These are phyloP conservation scores for Geococcyx californianus DNA, from an alignment of 2,113 vertebrate species.

Conservation along the genomic window DNA sequence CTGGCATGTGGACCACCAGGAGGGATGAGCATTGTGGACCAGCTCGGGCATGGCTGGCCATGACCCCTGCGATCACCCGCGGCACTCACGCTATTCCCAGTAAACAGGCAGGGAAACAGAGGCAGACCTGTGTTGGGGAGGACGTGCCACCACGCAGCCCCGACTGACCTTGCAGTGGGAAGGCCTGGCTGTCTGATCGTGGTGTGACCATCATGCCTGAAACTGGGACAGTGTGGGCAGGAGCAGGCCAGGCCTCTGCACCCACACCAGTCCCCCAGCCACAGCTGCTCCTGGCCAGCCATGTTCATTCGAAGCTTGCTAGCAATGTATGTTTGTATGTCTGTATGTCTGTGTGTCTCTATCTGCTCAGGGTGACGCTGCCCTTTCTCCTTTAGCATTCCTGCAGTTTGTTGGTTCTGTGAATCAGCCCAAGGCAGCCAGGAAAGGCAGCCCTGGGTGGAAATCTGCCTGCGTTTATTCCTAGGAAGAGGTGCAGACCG, in stretches of 20 bases:
- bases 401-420: background rate
- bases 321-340: no score
- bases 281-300: background rate
- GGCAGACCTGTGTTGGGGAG: background rate
- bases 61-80: fast-evolving
- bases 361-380: background rate
- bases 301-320: background rate
- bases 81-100: fast-evolving
- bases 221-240: background rate
- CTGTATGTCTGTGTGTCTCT: background rate
- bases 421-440: background rate
- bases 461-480: background rate
- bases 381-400: background rate
- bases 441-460: background rate
- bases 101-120: background rate
- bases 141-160: background rate
- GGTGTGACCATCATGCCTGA: no score
- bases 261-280: background rate
- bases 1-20: background rate
- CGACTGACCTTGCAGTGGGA: background rate
- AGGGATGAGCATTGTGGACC: fast-evolving
- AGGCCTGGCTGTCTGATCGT: background rate
- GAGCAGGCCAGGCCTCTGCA: background rate
- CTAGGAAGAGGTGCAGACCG: background rate
- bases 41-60: background rate